A percentile compares a stretch with the other conserved stretches of the same genome.
Evolutionary conservation across 2,797 vertebrate genomes (phyloP).

Genomic region (Antrozous pallidus): DNA sequence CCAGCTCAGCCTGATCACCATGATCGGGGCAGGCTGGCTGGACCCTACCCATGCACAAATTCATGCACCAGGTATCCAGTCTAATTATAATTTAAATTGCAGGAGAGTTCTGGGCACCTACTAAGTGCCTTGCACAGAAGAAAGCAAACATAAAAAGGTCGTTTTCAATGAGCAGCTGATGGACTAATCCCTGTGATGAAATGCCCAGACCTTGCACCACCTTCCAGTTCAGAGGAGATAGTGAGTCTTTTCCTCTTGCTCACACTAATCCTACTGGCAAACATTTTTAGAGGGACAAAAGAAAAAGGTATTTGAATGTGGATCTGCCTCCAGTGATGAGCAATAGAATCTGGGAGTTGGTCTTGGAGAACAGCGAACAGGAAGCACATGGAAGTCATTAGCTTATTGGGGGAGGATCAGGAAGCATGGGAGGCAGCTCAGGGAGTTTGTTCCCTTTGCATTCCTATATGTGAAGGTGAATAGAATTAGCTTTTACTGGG

Average conservation of each 20-base stretch:
- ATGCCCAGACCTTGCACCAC: background rate
- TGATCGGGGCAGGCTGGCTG: accelerated
- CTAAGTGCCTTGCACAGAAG: background rate
- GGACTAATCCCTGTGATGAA: too few relatives aligned
- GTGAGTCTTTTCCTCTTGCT: background rate
- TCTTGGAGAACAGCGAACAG: background rate
- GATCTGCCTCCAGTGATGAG: background rate
- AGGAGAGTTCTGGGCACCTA: background rate
- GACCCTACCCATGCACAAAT: too few relatives aligned
- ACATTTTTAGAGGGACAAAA: background rate
- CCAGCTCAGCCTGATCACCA: too few relatives aligned
- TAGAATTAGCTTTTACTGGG: background rate
- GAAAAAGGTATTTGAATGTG: background rate
- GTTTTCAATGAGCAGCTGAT: background rate
- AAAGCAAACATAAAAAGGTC: background rate
- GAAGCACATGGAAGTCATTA: background rate
- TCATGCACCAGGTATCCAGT: too few relatives aligned
- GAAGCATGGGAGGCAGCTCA: background rate
- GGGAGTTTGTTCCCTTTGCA: background rate
- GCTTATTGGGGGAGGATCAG: background rate
- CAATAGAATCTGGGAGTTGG: background rate
- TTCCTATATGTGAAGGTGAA: background rate
- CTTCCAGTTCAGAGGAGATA: background rate
- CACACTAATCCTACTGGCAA: background rate
- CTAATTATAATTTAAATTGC: background rate